Conservation (phyloP, 2,797 vertebrate genomes). For the Myripristis murdjan region DNA sequence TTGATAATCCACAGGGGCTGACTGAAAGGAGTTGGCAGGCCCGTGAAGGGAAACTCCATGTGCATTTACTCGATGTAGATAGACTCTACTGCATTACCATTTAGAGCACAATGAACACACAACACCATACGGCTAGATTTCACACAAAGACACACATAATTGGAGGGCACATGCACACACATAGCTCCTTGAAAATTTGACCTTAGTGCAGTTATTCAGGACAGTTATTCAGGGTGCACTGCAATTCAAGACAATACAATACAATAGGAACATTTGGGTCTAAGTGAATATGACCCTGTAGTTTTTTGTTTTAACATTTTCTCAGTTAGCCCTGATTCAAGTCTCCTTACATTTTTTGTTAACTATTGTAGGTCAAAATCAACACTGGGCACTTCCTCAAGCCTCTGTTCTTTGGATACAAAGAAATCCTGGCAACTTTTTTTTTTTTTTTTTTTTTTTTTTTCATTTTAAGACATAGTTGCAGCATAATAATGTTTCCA, state of each 20-base stretch:
- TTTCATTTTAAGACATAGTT: too few species aligned
- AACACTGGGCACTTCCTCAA: too few species aligned
- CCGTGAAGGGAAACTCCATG: constrained; percentile 69
- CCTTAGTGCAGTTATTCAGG: constrained; percentile 11
- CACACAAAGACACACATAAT: constrained; percentile 7
- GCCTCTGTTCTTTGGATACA: too few species aligned
- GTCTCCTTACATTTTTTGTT: too few species aligned
- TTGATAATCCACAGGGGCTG: constrained; percentile 78
- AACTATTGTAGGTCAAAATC: too few species aligned
- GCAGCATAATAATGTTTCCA: too few species aligned
- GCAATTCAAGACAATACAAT: too few species aligned
- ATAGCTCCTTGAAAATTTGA: constrained; percentile 25
- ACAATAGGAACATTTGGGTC: neutral
- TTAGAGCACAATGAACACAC: constrained; percentile 71
- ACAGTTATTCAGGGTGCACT: constrained; percentile 2
- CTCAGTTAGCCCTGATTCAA: too few species aligned
- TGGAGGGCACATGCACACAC: neutral
- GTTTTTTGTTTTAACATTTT: neutral
- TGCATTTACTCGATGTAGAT: constrained; percentile 63
- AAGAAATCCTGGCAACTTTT: too few species aligned
- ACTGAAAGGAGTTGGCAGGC: constrained; percentile 82
- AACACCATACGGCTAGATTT: constrained; percentile 22
- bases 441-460: too few species aligned
- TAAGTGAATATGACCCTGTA: neutral
- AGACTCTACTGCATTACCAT: constrained; percentile 71